Evolutionary conservation across 2,888 invertebrate species (phyloP).

Genomic region (Andrena marginata): DNA sequence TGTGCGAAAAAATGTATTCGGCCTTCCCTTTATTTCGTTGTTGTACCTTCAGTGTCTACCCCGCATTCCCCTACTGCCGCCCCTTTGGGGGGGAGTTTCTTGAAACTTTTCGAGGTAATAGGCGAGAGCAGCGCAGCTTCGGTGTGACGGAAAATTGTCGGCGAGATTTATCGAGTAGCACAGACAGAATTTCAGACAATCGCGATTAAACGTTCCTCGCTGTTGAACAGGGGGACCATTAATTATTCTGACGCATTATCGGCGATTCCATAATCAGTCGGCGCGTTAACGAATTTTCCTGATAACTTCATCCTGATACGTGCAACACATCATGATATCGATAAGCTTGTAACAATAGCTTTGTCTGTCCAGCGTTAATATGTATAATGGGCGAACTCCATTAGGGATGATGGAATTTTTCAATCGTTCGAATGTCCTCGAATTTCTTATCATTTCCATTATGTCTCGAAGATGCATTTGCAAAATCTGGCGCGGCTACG

Average conservation of each 20-base stretch:
- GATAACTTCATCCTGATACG: constrained; percentile 23
- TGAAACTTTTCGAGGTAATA: constrained; percentile 16
- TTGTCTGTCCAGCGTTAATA: constrained; percentile 16
- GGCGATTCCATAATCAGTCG: constrained; percentile 29
- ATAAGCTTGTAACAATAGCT: constrained; percentile 40
- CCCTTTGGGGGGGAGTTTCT: constrained; percentile 12
- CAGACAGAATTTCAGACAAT: background rate
- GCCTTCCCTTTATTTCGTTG: constrained; percentile 29
- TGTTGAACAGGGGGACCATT: constrained; percentile 12
- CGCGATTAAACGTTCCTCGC: constrained; percentile 3
- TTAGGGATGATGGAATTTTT: constrained; percentile 49
- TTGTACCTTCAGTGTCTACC: background rate
- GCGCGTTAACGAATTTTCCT: constrained; percentile 39
- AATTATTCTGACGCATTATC: constrained; percentile 59
- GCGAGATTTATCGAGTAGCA: background rate
- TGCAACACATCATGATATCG: constrained; percentile 24
- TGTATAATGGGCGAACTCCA: constrained; percentile 37
- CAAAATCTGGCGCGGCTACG: background rate
- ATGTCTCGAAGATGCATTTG: constrained; percentile 15
- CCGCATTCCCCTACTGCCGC: too few species aligned
- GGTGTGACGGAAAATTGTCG: background rate
- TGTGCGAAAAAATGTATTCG: constrained; percentile 50
- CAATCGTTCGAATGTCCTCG: background rate
- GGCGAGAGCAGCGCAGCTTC: background rate
- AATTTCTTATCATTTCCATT: background rate